These are phyloP conservation scores for Phataginus tetradactyla DNA, from an alignment of 2,797 vertebrate genomes.

Conservation along the genomic window DNA sequence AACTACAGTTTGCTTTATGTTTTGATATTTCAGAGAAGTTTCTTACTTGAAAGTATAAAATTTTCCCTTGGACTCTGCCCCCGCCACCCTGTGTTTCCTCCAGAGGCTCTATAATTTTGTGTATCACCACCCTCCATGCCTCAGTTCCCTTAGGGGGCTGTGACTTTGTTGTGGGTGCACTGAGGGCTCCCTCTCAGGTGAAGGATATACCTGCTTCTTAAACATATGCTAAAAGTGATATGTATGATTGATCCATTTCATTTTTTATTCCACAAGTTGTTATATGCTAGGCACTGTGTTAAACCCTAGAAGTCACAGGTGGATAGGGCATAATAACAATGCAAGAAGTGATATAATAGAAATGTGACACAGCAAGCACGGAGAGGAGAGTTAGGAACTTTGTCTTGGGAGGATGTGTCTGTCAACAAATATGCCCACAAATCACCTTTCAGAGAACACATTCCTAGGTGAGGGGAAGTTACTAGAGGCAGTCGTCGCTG, in stretches of 20 bases:
- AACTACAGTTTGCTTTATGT: constrained; percentile 19
- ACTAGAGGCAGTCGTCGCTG: background rate
- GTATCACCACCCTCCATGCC: background rate
- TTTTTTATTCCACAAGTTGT: background rate
- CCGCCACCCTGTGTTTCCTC: background rate
- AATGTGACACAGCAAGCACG: background rate
- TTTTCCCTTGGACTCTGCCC: background rate
- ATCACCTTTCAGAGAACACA: background rate
- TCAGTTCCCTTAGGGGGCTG: background rate
- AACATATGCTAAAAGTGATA: background rate
- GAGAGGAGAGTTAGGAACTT: constrained; percentile 7
- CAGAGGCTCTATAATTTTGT: background rate
- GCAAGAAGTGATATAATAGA: background rate
- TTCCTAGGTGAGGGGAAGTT: background rate
- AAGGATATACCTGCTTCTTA: background rate
- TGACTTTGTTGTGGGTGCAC: background rate
- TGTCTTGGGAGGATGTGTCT: background rate
- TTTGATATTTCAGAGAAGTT: constrained; percentile 47
- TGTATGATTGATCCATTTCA: background rate
- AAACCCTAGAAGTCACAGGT: constrained; percentile 24
- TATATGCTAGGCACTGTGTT: background rate
- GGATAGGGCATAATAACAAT: constrained; percentile 18
- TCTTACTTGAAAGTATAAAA: constrained; percentile 31
- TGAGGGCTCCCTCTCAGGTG: background rate
- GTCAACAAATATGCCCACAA: background rate